Evolutionary conservation across 2,888 invertebrate genomes (phyloP).

Genomic region (Trissonchulus sp.): DNA sequence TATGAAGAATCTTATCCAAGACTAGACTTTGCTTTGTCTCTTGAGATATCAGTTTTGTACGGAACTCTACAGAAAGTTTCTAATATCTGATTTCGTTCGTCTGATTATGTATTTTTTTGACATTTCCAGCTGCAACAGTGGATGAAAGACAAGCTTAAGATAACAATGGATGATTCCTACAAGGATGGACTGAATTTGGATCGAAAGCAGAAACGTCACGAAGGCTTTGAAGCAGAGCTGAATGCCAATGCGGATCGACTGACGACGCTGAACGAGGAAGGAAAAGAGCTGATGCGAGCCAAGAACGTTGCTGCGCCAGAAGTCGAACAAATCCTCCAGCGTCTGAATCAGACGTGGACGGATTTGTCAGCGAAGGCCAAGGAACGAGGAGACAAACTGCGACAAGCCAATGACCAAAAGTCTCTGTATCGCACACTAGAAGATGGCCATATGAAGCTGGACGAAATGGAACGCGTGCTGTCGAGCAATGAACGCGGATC

Average conservation of each 20-base stretch:
- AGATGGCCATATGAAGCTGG: constrained; percentile 76
- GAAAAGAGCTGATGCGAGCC: constrained; percentile 67
- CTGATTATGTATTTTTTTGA: too few relatives aligned
- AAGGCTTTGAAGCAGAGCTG: constrained; percentile 58
- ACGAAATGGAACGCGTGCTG: constrained; percentile 73
- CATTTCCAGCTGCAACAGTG: constrained; percentile 67
- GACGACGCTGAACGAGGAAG: constrained; percentile 58
- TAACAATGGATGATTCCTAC: constrained; percentile 86
- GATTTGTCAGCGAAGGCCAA: constrained; percentile 65
- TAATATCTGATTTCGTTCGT: too few relatives aligned
- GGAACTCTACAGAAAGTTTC: too few relatives aligned
- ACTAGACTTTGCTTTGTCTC: too few relatives aligned
- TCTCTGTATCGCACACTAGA: constrained; percentile 66
- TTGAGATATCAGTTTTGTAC: too few relatives aligned
- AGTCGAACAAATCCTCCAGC: constrained; percentile 64
- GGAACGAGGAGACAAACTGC: constrained; percentile 66
- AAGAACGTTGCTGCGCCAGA: constrained; percentile 65
- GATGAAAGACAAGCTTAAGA: constrained; percentile 83
- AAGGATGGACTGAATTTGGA: constrained; percentile 54
- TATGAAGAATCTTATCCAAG: too few relatives aligned
- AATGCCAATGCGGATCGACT: constrained; percentile 55
- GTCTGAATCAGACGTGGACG: constrained; percentile 72
- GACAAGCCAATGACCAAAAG: constrained; percentile 79
- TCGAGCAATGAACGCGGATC: constrained; percentile 70
- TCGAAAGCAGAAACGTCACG: constrained; percentile 56